Evolutionary conservation across 53 echinoderm and acorn worm genomes (phyloP), one percentile per base, ranked within the genome.

Genomic region (Temnopleurus reevesii): DNA sequence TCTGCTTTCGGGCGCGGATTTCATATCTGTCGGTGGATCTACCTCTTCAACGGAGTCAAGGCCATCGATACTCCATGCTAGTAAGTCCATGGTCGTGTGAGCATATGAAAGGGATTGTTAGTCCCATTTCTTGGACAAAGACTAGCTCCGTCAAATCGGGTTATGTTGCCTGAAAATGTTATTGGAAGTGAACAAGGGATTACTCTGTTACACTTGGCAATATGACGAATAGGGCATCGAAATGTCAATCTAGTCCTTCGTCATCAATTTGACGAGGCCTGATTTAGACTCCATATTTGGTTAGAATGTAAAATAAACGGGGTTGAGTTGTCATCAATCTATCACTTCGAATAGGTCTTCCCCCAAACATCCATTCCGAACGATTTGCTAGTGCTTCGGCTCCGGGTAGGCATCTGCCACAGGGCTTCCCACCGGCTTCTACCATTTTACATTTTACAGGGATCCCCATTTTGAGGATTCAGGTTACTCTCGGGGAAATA

Each of bases 81-180:
- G n/a, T n/a, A n/a, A n/a, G n/a, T n/a, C n/a, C n/a, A n/a, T n/a
- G n/a, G n/a, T n/a, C n/a, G n/a, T 15, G 61, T 61, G 17, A 34
- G 17, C 63, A 30, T 3, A 31, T 33, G 17, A 34, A 4, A 4
- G 1, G 8, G n/a, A 13, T 0, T 7, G 23, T 18, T 36, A 21
- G 19, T 71, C 23, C 2, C 2, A 23, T 41, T 41, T 38, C 71
- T 71, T 71, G 71, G 8, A 19, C 6, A n/a, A 71, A 71, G 79
- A 15, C 79, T 79, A 79, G 38, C 15, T 31, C 61, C 43, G 60
- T 60, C 85, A 44, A 60, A 45, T 45, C 49, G 45, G 57, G 61
- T 85, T 59, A 85, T 83, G 83, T 59, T 85, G 34, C 46, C 26
- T 4, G 45, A 31, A 85, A 85, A 85, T 84, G 85, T 85, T 85